These are phyloP conservation scores for Therioaphis trifolii DNA, from an alignment of 2,888 invertebrate genomes.

Conservation along the genomic window DNA sequence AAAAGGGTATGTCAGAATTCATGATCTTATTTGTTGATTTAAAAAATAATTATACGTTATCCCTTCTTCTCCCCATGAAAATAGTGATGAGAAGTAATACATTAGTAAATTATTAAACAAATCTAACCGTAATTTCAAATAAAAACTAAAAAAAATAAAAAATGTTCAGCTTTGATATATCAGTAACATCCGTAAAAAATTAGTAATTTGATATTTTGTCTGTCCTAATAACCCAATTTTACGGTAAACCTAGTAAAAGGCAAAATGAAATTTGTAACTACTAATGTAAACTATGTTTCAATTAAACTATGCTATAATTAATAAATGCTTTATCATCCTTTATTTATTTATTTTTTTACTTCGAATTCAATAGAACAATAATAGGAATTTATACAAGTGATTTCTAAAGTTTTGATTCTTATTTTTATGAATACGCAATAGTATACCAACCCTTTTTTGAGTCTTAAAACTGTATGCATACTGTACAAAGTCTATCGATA, in stretches of 20 bases:
- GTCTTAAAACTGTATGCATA: too few species aligned
- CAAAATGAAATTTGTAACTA: neutral
- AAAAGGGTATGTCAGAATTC: too few species aligned
- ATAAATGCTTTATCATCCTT: slow-evolving; percentile 13
- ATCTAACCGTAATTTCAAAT: slow-evolving; percentile 23
- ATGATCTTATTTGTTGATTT: too few species aligned
- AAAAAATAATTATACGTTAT: too few species aligned
- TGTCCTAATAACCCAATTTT: slow-evolving; percentile 49
- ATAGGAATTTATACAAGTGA: neutral
- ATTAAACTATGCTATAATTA: slow-evolving; percentile 16
- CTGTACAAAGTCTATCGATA: too few species aligned
- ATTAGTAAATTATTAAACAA: slow-evolving; percentile 15
- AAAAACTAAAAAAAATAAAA: neutral
- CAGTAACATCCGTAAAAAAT: slow-evolving; percentile 35
- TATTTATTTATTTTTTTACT: neutral
- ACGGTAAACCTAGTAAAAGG: slow-evolving; percentile 23
- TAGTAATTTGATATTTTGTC: slow-evolving; percentile 31
- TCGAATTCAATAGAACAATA: neutral
- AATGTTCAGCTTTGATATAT: too few species aligned
- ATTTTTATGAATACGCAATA: too few species aligned
- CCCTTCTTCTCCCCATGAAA: too few species aligned
- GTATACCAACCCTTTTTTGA: too few species aligned
- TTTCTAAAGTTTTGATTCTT: too few species aligned
- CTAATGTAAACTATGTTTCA: neutral
- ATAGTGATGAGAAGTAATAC: too few species aligned